Evolutionary conservation across 2,888 invertebrate species (phyloP), one percentile per base, ranked within the genome.

Genomic region (Pterostichus madidus): DNA sequence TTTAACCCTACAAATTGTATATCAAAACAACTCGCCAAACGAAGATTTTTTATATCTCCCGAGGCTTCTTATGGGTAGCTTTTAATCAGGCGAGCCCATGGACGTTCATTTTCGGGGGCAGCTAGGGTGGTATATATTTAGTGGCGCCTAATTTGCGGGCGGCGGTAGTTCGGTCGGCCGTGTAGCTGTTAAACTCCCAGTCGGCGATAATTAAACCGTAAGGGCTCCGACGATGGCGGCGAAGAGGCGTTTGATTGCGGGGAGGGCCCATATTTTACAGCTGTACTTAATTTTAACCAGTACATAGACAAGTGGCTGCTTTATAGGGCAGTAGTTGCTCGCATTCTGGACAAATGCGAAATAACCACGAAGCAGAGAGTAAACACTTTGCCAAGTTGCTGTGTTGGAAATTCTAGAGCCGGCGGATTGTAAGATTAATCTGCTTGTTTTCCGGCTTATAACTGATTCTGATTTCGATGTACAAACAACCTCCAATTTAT

Each of bases 171-270:
- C 44, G n/a, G 61, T 39, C 31, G 44, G 46, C 11, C 35, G 10
- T 56, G 44, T 77, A 64, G 80, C 52, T 80, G 80, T 64, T 80
- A 68, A 80, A 80, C 77, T 77, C 59, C 13, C 59, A 24, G 59
- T 52, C 52, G 68, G 80, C 80, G 68, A 68, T 80, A 68, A 80
- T 80, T 68, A 80, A 80, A 80, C 80, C 68, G 68, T 80, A 80
- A 80, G 80, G 68, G 80, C 64, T 13, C n/a, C 11, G 31, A 11
- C 35, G 31, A n/a, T 46, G 44, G 44, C 52, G 52, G 64, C 46
- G 53, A 80, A 52, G 59, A 68, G 59, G 68, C 80, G 52, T 80
- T 68, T 64, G 80, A 80, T 79, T 79, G 61, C 61, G 64, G 78
- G 39, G 61, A 61, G n/a, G 64, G n/a, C 64, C 24, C 61, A 61